A percentile compares a stretch with the other conserved stretches of the same genome.
phyloP scores from a whole-genome alignment of 2,113 vertebrate species.

The Pleuronectes platessa region DNA sequence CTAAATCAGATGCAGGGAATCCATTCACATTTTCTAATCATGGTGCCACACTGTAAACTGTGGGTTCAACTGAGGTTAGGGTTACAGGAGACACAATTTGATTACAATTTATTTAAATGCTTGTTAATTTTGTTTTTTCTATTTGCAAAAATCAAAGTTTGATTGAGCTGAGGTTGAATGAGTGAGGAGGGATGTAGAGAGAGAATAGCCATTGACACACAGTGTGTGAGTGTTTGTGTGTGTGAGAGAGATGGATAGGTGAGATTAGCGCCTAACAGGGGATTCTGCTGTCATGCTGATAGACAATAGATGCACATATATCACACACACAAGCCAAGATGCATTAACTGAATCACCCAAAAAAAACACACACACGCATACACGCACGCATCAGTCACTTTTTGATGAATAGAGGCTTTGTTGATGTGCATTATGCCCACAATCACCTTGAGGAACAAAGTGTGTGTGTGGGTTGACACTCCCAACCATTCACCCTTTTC shows the following conservation, averaged over 20 bases:
- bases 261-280: slow-evolving; percentile 15
- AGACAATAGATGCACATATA: slow-evolving; percentile 1
- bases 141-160: too few species aligned
- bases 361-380: not conserved
- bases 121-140: too few species aligned
- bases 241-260: slow-evolving; percentile 12
- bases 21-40: too few species aligned
- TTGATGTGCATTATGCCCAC: slow-evolving; percentile 25
- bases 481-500: slow-evolving; percentile 14
- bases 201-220: not conserved
- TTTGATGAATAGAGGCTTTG: not conserved
- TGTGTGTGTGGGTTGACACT: slow-evolving; percentile 18
- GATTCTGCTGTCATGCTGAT: slow-evolving; percentile 8
- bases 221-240: not conserved
- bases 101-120: too few species aligned
- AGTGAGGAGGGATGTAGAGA: not conserved
- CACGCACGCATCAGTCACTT: slow-evolving; percentile 1
- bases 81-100: too few species aligned
- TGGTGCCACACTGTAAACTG: too few species aligned
- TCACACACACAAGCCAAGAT: slow-evolving; percentile 9
- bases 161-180: not conserved
- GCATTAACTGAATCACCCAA: not conserved
- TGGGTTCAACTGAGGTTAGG: too few species aligned
- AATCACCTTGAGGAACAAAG: slow-evolving; percentile 6
- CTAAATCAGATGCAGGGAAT: too few species aligned